Conservation (phyloP, 2,888 invertebrate genomes). For the Ecliptopera silaceata region DNA sequence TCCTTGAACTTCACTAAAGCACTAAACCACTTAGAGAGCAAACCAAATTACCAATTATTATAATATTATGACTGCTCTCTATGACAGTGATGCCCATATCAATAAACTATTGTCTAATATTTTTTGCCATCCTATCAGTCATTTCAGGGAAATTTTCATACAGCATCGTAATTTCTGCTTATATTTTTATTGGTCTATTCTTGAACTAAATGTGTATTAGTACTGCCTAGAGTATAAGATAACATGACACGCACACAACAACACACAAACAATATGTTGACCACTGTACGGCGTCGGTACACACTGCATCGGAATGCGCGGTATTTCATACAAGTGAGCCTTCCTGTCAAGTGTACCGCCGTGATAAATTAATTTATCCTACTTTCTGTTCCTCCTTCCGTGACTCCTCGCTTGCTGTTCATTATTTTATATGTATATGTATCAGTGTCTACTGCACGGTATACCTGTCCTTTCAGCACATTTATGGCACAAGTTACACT, state of each 20-base stretch:
- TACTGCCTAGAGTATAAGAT: constrained; percentile 52
- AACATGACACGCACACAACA: constrained; percentile 44
- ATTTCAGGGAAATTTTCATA: constrained; percentile 10
- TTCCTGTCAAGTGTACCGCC: constrained; percentile 68
- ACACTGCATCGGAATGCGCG: constrained; percentile 75
- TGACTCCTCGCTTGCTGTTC: constrained; percentile 76
- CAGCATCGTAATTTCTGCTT: constrained; percentile 13
- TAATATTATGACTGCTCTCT: constrained; percentile 43
- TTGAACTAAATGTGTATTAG: constrained; percentile 36
- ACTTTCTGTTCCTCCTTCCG: constrained; percentile 65
- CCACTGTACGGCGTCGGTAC: constrained; percentile 59
- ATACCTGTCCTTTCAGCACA: constrained; percentile 77
- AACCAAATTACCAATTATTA: constrained; percentile 24
- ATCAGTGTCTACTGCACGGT: constrained; percentile 78
- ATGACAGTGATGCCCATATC: constrained; percentile 40
- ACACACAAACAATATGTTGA: constrained; percentile 53
- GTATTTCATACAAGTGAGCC: constrained; percentile 64
- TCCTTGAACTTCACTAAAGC: constrained; percentile 58
- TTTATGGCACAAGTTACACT: constrained; percentile 72
- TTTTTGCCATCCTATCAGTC: constrained; percentile 48
- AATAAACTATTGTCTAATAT: constrained; percentile 33
- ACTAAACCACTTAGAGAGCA: constrained; percentile 60
- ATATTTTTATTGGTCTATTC: constrained; percentile 18
- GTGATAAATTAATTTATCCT: constrained; percentile 60
- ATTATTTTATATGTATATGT: constrained; percentile 61